A percentile compares a stretch with the other conserved stretches of the same genome.
Evolutionary conservation across 2,888 invertebrate genomes (phyloP).

Genomic region (Eutolmus rufibarbis): DNA sequence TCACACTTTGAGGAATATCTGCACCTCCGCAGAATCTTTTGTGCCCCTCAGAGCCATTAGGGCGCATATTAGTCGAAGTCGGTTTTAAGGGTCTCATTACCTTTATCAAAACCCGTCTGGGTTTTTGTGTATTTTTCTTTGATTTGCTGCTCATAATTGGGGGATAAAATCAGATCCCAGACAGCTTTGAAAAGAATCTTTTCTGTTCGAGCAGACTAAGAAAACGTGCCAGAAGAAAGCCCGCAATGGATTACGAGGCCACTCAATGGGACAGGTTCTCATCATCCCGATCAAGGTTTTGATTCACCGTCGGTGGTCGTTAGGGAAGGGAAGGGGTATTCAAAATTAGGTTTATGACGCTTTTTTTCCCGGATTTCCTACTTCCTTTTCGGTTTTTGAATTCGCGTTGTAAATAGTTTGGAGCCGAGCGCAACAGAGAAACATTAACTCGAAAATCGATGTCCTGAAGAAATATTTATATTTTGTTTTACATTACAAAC

Average conservation of each 20-base stretch:
- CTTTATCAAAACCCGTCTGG: neutral
- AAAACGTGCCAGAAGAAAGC: neutral
- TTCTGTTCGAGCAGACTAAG: neutral
- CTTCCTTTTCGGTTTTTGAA: neutral
- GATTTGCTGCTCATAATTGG: neutral
- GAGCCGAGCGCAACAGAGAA: neutral
- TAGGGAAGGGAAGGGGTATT: neutral
- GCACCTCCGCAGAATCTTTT: neutral
- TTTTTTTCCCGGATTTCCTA: neutral
- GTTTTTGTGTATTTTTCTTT: neutral
- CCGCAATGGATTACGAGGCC: neutral
- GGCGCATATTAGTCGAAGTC: neutral
- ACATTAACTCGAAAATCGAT: too few species aligned
- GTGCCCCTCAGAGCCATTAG: neutral
- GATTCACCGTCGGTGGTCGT: neutral
- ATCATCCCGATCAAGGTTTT: neutral
- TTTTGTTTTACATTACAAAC: too few species aligned
- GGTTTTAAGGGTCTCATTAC: neutral
- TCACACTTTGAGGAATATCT: neutral
- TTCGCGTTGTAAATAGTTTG: neutral
- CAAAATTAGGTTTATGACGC: neutral
- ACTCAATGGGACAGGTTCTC: neutral
- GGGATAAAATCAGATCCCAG: neutral
- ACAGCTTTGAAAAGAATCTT: neutral
- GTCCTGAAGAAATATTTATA: too few species aligned